A percentile compares a stretch with the other conserved stretches of the same genome.
Conservation (phyloP, 2,888 invertebrate species). For the Muschampia plurimacula region DNA sequence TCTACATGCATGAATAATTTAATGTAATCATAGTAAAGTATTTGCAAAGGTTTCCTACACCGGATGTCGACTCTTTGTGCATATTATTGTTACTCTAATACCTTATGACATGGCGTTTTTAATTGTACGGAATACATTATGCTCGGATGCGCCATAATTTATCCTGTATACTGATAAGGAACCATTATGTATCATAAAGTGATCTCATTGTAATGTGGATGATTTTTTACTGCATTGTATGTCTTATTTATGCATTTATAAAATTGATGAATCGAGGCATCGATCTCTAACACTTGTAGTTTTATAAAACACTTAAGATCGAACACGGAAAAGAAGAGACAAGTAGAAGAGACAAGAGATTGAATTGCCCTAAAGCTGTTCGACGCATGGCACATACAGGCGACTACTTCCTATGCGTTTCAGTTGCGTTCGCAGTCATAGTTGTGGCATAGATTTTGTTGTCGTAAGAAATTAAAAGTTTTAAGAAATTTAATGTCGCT, state of each 20-base stretch:
- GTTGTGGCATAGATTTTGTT: too few species aligned
- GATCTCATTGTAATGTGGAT: slow-evolving; percentile 31
- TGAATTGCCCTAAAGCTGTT: too few species aligned
- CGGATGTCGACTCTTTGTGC: slow-evolving; percentile 58
- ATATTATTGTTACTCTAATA: slow-evolving; percentile 50
- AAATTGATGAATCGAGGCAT: neutral
- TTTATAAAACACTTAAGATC: neutral
- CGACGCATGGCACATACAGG: too few species aligned
- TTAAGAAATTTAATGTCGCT: too few species aligned
- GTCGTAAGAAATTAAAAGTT: too few species aligned
- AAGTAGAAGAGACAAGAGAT: too few species aligned
- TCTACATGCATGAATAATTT: slow-evolving; percentile 31
- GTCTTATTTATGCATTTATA: slow-evolving; percentile 18
- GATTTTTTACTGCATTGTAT: slow-evolving; percentile 27
- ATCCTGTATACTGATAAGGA: slow-evolving; percentile 25
- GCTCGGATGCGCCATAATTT: slow-evolving; percentile 4
- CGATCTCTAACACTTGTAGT: slow-evolving; percentile 10
- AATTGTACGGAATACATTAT: slow-evolving; percentile 37
- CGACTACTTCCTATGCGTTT: too few species aligned
- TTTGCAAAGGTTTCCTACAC: slow-evolving; percentile 47
- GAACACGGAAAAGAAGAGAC: too few species aligned
- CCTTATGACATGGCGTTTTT: slow-evolving; percentile 41
- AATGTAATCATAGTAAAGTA: slow-evolving; percentile 38
- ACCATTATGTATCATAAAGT: slow-evolving; percentile 35
- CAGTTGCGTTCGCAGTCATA: too few species aligned